phyloP scores from a whole-genome alignment of 2,888 invertebrate genomes.

The Drosophila engyochracea region DNA sequence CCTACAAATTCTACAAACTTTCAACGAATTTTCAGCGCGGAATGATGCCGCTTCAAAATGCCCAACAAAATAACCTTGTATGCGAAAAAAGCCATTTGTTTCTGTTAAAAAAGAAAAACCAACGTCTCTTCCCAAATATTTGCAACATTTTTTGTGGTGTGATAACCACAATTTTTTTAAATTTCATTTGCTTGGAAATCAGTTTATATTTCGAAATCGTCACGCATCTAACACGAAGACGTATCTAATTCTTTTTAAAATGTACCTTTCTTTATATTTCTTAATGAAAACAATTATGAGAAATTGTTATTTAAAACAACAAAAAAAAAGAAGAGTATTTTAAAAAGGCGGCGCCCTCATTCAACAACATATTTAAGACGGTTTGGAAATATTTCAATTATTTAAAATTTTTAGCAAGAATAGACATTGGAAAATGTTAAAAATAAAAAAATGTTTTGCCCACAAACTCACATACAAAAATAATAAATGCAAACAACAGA shows the following conservation, averaged over 20 bases:
- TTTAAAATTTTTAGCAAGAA: conserved; percentile 1
- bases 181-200: conserved; percentile 27
- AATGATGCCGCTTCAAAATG: conserved; percentile 38
- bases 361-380: conserved; percentile 4
- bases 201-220: conserved; percentile 2
- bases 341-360: background rate
- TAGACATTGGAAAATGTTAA: conserved; percentile 22
- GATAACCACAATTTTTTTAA: conserved; percentile 1
- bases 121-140: conserved; percentile 15
- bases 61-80: conserved; percentile 33
- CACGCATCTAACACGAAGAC: background rate
- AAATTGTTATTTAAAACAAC: conserved; percentile 31
- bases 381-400: conserved; percentile 18
- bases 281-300: conserved; percentile 26
- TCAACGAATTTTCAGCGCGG: conserved; percentile 22
- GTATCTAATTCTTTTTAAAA: background rate
- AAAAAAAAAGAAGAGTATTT: conserved; percentile 3
- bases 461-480: conserved; percentile 3
- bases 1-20: conserved; percentile 1
- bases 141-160: conserved; percentile 5
- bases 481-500: conserved; percentile 1
- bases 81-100: conserved; percentile 57
- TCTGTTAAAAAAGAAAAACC: conserved; percentile 24
- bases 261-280: conserved; percentile 12
- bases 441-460: conserved; percentile 1